Evolutionary conservation across 1,140 invertebrate species (phyloP).

Genomic region (Drosophila pseudoobscura): DNA sequence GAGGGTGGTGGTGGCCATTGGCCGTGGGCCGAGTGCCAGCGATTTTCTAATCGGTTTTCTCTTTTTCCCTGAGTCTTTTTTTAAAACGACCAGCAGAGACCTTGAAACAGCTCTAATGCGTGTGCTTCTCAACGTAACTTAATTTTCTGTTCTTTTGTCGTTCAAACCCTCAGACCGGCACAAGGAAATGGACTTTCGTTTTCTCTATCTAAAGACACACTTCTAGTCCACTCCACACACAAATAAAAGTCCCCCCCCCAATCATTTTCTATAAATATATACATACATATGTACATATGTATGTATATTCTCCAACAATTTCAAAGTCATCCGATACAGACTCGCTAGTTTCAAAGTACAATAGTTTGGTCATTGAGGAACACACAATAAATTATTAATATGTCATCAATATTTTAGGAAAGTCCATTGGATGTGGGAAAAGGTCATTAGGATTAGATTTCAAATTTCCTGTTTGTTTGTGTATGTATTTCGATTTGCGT

Average conservation of each 20-base stretch:
- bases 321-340: conserved; percentile 37
- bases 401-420: too few relatives aligned
- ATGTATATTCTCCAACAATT: conserved; percentile 43
- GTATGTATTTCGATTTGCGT: too few relatives aligned
- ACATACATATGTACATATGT: conserved; percentile 26
- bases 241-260: conserved; percentile 21
- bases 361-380: conserved; percentile 13
- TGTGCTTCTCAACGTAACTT: conserved; percentile 31
- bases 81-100: conserved; percentile 67
- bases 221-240: conserved; percentile 52
- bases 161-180: conserved; percentile 56
- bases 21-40: conserved; percentile 47
- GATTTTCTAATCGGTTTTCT: neutral
- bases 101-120: conserved; percentile 51
- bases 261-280: conserved; percentile 28
- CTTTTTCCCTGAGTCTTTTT: conserved; percentile 43
- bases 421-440: too few relatives aligned
- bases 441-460: neutral
- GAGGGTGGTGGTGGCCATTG: conserved; percentile 6
- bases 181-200: conserved; percentile 75
- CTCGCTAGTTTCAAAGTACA: conserved; percentile 36
- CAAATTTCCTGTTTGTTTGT: neutral
- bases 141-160: conserved; percentile 35
- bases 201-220: conserved; percentile 71
- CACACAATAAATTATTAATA: too few relatives aligned